Evolutionary conservation across 2,888 invertebrate species (phyloP).

Genomic region (Scaptomyza flava): DNA sequence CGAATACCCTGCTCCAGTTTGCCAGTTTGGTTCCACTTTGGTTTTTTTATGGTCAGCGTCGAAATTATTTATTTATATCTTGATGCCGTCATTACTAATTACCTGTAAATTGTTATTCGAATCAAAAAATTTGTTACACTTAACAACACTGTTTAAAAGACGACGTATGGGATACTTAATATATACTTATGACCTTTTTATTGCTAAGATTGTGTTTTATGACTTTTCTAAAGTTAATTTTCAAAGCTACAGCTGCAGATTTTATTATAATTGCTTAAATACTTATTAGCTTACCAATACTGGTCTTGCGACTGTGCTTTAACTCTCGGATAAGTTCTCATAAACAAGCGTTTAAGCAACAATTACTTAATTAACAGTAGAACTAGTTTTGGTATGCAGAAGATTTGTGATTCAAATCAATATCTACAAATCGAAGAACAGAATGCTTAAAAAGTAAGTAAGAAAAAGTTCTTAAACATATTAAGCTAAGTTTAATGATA

Average conservation of each 20-base stretch:
- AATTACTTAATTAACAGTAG: background rate
- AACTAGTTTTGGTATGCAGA: background rate
- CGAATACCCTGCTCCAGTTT: constrained; percentile 35
- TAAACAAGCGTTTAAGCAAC: background rate
- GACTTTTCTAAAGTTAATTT: background rate
- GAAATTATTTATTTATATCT: constrained; percentile 70
- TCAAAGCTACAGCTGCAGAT: background rate
- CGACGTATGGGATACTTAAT: constrained; percentile 9
- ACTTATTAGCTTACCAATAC: constrained; percentile 2
- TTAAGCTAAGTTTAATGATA: no score
- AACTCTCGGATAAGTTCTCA: background rate
- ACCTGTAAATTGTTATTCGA: constrained; percentile 64
- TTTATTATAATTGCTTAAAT: background rate
- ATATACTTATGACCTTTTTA: background rate
- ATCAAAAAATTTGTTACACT: constrained; percentile 63
- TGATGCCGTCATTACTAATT: constrained; percentile 72
- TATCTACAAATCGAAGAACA: no score
- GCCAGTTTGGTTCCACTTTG: constrained; percentile 41
- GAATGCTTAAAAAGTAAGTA: no score
- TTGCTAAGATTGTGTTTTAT: background rate
- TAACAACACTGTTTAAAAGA: constrained; percentile 55
- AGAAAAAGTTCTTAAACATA: no score
- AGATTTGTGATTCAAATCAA: no score
- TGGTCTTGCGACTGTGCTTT: background rate
- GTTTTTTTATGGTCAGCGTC: constrained; percentile 41